Conservation (phyloP, 1,140 invertebrate species). For the Papilio dardanus region DNA sequence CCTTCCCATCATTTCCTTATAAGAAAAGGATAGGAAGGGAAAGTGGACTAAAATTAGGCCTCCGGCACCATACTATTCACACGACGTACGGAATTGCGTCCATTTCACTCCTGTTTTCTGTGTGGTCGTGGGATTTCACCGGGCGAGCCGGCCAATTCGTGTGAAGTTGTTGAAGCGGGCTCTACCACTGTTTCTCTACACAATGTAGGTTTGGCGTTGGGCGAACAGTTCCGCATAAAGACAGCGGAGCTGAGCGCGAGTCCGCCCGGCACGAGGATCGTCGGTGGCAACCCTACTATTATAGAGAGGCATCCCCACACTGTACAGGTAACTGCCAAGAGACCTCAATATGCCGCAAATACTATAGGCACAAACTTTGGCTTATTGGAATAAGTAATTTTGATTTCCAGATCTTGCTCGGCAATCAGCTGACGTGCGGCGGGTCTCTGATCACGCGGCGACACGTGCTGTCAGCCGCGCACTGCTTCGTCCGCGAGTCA, state of each 20-base stretch:
- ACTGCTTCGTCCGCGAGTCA: conserved; percentile 64
- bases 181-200: too few relatives aligned
- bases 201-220: neutral
- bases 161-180: too few relatives aligned
- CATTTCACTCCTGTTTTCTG: too few relatives aligned
- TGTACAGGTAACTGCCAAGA: conserved; percentile 55
- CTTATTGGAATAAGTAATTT: neutral
- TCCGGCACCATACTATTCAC: too few relatives aligned
- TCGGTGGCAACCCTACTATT: conserved; percentile 58
- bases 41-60: too few relatives aligned
- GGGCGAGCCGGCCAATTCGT: too few relatives aligned
- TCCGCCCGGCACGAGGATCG: conserved; percentile 48
- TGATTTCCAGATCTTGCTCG: conserved; percentile 53
- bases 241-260: neutral
- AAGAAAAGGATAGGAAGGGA: too few relatives aligned
- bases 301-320: conserved; percentile 63
- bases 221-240: neutral
- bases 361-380: neutral
- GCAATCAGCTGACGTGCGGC: conserved; percentile 53
- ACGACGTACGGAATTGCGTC: too few relatives aligned
- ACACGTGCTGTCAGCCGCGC: conserved; percentile 67
- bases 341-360: neutral
- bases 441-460: conserved; percentile 58
- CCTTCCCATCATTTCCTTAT: too few relatives aligned
- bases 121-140: too few relatives aligned